Evolutionary conservation across 2,888 invertebrate species (phyloP).

Genomic region (Dioctria rufipes): DNA sequence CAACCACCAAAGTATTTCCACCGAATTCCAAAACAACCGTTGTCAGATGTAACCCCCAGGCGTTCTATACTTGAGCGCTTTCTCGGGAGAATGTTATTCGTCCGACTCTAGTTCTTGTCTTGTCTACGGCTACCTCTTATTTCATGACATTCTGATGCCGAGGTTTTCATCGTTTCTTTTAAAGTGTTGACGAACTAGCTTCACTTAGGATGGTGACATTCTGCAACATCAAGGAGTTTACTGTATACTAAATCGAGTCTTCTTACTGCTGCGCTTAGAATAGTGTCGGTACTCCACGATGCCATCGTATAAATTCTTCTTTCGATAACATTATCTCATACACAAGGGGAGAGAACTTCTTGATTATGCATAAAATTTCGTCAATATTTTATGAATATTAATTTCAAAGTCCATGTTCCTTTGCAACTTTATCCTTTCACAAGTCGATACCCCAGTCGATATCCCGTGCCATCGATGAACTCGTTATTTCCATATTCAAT

Average conservation of each 20-base stretch:
- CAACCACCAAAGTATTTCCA: not conserved
- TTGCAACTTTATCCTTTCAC: too few species aligned
- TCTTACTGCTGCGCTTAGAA: not conserved
- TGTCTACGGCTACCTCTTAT: conserved; percentile 39
- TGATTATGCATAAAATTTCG: too few species aligned
- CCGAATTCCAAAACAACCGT: conserved; percentile 29
- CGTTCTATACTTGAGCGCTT: conserved; percentile 34
- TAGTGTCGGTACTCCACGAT: not conserved
- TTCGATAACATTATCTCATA: too few species aligned
- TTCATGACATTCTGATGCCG: not conserved
- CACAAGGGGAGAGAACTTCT: too few species aligned
- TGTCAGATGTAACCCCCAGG: conserved; percentile 38
- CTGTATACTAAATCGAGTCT: not conserved
- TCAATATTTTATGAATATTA: too few species aligned
- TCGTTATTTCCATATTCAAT: too few species aligned
- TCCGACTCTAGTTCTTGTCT: conserved; percentile 35
- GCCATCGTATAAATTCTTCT: too few species aligned
- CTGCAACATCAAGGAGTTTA: not conserved
- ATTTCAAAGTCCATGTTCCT: too few species aligned
- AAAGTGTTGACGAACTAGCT: conserved; percentile 8
- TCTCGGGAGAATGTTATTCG: conserved; percentile 33
- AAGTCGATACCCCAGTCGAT: too few species aligned
- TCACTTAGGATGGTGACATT: conserved; percentile 2
- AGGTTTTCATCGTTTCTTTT: not conserved
- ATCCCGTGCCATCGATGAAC: too few species aligned